phyloP scores from a whole-genome alignment of 2,113 vertebrate genomes.

The Platanista minor region DNA sequence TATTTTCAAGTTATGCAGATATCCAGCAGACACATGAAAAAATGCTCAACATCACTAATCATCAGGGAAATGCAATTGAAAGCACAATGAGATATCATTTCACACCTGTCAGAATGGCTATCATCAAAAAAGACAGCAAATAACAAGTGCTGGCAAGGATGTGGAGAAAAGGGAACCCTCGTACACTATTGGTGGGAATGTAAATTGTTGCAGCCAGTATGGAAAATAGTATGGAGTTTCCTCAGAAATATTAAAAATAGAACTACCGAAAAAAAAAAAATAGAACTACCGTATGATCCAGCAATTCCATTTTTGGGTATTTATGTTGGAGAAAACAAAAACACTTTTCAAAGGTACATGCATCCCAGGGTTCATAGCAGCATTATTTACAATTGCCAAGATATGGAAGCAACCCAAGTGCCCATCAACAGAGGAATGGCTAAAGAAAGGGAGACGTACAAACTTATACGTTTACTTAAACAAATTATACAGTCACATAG shows the following conservation, averaged over 20 bases:
- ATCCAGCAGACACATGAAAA: neutral
- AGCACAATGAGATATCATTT: neutral
- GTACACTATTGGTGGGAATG: neutral
- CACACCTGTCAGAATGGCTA: neutral
- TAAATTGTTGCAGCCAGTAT: neutral
- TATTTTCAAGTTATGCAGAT: neutral
- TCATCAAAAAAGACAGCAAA: neutral
- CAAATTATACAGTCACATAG: neutral
- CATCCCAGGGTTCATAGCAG: neutral
- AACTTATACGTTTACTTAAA: neutral
- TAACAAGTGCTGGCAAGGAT: neutral
- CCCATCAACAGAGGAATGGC: neutral
- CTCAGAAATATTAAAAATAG: neutral
- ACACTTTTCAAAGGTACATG: neutral
- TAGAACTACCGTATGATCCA: neutral
- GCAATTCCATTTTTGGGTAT: neutral
- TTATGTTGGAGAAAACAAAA: neutral
- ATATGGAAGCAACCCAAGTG: neutral
- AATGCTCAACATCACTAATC: neutral
- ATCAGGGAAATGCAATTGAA: neutral
- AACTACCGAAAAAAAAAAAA: neutral
- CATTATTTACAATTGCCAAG: neutral
- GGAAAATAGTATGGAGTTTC: neutral
- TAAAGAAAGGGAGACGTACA: neutral
- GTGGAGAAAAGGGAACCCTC: neutral